phyloP scores from a whole-genome alignment of 2,888 invertebrate species.

The Lochmaea capreae region DNA sequence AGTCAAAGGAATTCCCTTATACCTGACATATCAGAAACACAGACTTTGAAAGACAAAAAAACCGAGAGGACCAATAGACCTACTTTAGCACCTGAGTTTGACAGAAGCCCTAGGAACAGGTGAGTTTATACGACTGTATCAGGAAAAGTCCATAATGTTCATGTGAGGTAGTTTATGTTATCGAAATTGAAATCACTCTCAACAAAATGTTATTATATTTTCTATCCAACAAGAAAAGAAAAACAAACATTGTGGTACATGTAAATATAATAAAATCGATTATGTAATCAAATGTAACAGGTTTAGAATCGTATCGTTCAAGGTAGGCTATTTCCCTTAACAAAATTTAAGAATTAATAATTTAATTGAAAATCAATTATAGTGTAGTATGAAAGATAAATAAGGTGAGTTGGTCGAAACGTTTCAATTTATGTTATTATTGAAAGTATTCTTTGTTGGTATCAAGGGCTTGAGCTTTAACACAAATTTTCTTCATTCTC shows the following conservation, averaged over 20 bases:
- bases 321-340: neutral
- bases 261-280: slow-evolving; percentile 10
- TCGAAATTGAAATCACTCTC: neutral
- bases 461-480: no score
- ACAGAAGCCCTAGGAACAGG: slow-evolving; percentile 65
- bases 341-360: neutral
- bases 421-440: neutral
- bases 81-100: slow-evolving; percentile 70
- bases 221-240: neutral
- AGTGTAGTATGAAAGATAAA: neutral
- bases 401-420: neutral
- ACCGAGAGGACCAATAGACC: slow-evolving; percentile 69
- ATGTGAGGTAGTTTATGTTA: neutral
- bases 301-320: neutral
- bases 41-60: slow-evolving; percentile 56
- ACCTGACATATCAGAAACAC: slow-evolving; percentile 65
- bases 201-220: neutral
- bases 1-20: slow-evolving; percentile 66
- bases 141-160: neutral
- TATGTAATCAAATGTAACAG: slow-evolving; percentile 18
- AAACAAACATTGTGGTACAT: neutral
- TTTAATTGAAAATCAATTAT: neutral
- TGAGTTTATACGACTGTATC: neutral
- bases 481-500: no score
- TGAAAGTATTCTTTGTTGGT: neutral